Percentiles rank a stretch among this genome's conserved stretches.
Conservation (phyloP, 2,113 vertebrate genomes). For the Promerops cafer region DNA sequence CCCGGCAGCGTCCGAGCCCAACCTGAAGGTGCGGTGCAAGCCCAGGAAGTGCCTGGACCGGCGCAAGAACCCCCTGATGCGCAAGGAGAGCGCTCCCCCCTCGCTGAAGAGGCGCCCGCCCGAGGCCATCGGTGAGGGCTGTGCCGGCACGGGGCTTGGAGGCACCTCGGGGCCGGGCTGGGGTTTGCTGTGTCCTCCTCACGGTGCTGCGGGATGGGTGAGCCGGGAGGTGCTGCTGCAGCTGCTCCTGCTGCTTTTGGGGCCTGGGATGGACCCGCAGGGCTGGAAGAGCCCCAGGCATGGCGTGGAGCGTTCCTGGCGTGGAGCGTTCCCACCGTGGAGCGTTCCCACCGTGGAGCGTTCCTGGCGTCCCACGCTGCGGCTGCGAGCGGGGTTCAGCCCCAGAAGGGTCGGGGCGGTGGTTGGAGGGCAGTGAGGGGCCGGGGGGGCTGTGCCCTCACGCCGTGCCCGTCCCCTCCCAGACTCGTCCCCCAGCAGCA, state of each 20-base stretch:
- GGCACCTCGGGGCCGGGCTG: not conserved
- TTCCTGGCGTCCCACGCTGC: too few relatives aligned
- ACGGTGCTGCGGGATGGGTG: too few relatives aligned
- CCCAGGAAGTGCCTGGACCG: constrained; percentile 85
- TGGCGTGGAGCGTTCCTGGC: not conserved
- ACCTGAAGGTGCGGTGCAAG: constrained; percentile 89
- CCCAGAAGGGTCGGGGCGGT: fast-evolving
- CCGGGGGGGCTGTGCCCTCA: not conserved
- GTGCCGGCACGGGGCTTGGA: fast-evolving
- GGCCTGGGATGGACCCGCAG: not conserved
- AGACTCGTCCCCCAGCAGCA: constrained; percentile 91
- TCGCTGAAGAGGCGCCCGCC: constrained; percentile 76
- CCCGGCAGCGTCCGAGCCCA: constrained; percentile 88
- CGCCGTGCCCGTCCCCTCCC: not conserved
- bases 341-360: fast-evolving
- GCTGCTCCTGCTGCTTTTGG: not conserved
- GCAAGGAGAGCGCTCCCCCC: constrained; percentile 89
- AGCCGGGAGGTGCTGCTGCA: not conserved
- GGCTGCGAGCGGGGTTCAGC: not conserved
- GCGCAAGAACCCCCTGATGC: constrained; percentile 86
- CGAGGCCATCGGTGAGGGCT: constrained; percentile 76
- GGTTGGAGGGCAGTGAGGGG: not conserved
- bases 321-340: fast-evolving
- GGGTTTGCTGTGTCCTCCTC: too few relatives aligned
- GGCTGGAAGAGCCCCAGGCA: not conserved